Base-by-base conservation (phyloP, 1,140 invertebrate species). In the Drosophila insularis region DNA sequence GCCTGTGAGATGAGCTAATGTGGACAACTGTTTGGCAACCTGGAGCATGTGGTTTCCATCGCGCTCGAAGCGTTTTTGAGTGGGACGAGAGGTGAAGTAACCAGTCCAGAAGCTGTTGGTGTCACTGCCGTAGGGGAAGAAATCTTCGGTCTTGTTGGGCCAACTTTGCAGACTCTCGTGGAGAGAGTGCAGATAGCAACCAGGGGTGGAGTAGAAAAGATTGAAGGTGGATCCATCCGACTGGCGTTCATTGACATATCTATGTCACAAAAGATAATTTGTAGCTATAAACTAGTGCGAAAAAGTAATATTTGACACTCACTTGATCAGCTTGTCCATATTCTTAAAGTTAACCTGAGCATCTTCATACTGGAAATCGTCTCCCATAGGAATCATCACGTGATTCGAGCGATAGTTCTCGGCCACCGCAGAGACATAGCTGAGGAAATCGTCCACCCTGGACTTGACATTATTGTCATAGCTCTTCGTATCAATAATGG, bases 71-170 rank as follows among this genome's bases (percentile, higher is more conserved):
- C 95, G 94, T 81, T 98, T 98, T 0, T 97, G 93, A 0, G 97
- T 95, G 4, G 97, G 95, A 67, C 97, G 94, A 0, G 98, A 99
- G 0, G 97, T 97, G 87, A 97, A 99, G 91, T 98, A 99, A 0
- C 98, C 98, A 0, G 97, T 98, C 98, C 98, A 99, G 91, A 95
- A 98, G 0, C 95, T 93, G 80, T 98, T 95, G 2, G 94, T 93
- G 78, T 96, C 95, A 69, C 95, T 96, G 0, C 97, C 95, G 92
- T 99, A 99, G 0, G 98, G 98, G 80, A 98, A 98, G 93, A 98
- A 99, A 81, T 98, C 97, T 77, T 97, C 95, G 4, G 92, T 92
- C 80, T 97, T 97, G 0, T 93, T 94, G 0, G 96, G 93, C 92
- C 96, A 95, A 0, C 92, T 93, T 0, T 93, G 81, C 71, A 95